These are phyloP conservation scores for Nixonia krombeini DNA, from an alignment of 1,140 invertebrate genomes.

Conservation along the genomic window DNA sequence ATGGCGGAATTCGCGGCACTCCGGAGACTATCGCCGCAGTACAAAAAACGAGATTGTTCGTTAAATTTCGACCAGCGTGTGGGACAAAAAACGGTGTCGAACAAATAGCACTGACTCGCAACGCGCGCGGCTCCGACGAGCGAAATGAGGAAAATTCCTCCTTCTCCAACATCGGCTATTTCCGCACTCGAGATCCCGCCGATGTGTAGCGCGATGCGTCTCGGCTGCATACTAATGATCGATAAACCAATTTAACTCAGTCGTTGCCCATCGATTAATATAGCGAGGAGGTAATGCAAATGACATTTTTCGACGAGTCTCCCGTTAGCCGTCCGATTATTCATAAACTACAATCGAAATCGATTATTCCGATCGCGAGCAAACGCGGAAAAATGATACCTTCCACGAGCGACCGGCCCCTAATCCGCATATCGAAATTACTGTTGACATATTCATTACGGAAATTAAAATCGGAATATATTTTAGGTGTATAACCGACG, in stretches of 20 bases:
- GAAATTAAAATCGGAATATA: no score
- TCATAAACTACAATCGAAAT: conserved; percentile 28
- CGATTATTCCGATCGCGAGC: conserved; percentile 22
- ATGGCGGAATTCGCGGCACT: no score
- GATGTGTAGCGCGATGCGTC: conserved; percentile 3
- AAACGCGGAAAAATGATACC: conserved; percentile 15
- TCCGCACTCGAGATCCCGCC: neutral
- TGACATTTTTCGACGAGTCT: conserved; percentile 29
- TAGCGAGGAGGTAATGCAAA: conserved; percentile 28
- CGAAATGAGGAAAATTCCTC: neutral
- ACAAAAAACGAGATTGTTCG: neutral
- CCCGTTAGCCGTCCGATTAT: conserved; percentile 24
- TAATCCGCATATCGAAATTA: no score
- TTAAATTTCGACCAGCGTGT: neutral
- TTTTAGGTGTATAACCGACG: no score
- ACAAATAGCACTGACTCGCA: neutral
- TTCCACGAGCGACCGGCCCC: no score
- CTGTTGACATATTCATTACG: no score
- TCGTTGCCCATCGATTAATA: conserved; percentile 36
- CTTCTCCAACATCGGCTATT: neutral
- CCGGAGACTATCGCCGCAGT: no score
- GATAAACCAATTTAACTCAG: conserved; percentile 47
- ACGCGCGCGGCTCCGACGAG: no score
- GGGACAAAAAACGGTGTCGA: neutral
- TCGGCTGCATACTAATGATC: conserved; percentile 28